Evolutionary conservation across 2,797 vertebrate genomes (phyloP).

Genomic region (Falco rusticolus): DNA sequence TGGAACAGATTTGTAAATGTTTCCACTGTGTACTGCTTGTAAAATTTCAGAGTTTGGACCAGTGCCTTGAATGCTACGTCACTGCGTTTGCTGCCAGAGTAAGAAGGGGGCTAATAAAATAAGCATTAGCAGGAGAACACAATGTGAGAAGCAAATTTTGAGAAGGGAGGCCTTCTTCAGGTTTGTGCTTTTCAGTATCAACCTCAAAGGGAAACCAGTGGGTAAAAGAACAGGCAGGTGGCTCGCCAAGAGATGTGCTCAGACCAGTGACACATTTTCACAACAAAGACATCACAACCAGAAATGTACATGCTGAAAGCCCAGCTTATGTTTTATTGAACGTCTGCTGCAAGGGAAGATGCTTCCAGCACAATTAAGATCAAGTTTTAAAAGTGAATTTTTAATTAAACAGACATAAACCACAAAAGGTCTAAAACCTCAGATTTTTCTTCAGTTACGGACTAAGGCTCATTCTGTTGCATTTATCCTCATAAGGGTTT

Average conservation of each 20-base stretch:
- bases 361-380: not conserved
- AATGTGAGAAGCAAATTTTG: not conserved
- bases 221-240: not conserved
- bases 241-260: not conserved
- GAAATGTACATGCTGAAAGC: not conserved
- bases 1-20: slow-evolving; percentile 64
- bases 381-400: not conserved
- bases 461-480: not conserved
- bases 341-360: not conserved
- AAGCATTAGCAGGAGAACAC: not conserved
- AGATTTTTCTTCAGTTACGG: not conserved
- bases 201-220: not conserved
- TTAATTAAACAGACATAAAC: not conserved
- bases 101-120: slow-evolving; percentile 34
- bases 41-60: slow-evolving; percentile 52
- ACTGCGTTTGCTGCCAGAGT: slow-evolving; percentile 50
- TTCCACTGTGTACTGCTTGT: slow-evolving; percentile 70
- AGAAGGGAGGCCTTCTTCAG: not conserved
- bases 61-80: not conserved
- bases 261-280: not conserved
- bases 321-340: not conserved
- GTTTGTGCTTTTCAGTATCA: not conserved
- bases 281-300: not conserved
- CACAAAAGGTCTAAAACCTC: not conserved
- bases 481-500: not conserved